Percentiles rank a stretch among this genome's conserved stretches.
Evolutionary conservation across 2,797 vertebrate genomes (phyloP).

Genomic region (Peromyscus eremicus): DNA sequence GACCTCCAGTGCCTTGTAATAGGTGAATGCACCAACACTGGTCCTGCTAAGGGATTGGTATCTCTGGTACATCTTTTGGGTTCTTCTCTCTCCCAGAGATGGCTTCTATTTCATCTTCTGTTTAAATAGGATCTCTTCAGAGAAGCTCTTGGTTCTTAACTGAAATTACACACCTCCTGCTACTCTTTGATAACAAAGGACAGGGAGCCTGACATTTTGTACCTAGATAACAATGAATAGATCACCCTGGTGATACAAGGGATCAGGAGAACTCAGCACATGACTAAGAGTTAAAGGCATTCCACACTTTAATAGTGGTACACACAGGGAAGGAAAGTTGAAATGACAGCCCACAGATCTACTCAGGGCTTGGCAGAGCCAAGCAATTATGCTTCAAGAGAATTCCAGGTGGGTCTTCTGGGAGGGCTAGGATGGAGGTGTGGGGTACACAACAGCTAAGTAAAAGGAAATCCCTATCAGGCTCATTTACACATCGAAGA

Average conservation of each 20-base stretch:
- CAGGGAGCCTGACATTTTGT: neutral
- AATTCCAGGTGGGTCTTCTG: neutral
- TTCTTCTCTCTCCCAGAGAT: neutral
- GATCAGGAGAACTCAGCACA: neutral
- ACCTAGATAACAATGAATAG: neutral
- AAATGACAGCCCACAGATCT: neutral
- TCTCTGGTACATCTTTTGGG: neutral
- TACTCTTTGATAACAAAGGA: neutral
- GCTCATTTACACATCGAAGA: conserved; percentile 70
- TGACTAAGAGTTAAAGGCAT: neutral
- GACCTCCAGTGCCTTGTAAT: neutral
- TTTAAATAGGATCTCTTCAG: neutral
- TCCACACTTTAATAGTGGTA: neutral
- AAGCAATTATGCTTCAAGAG: neutral
- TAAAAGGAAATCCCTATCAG: conserved; percentile 41
- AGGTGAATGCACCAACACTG: fast-evolving
- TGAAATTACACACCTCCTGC: fast-evolving
- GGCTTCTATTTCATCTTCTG: neutral
- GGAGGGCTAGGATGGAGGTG: too few species aligned
- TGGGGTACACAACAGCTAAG: neutral
- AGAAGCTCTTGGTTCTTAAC: neutral
- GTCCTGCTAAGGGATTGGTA: fast-evolving
- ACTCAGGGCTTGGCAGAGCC: neutral
- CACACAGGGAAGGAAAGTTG: neutral
- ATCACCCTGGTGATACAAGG: neutral